Conservation (phyloP, 1,140 invertebrate species). For the Drosophila aff. region DNA sequence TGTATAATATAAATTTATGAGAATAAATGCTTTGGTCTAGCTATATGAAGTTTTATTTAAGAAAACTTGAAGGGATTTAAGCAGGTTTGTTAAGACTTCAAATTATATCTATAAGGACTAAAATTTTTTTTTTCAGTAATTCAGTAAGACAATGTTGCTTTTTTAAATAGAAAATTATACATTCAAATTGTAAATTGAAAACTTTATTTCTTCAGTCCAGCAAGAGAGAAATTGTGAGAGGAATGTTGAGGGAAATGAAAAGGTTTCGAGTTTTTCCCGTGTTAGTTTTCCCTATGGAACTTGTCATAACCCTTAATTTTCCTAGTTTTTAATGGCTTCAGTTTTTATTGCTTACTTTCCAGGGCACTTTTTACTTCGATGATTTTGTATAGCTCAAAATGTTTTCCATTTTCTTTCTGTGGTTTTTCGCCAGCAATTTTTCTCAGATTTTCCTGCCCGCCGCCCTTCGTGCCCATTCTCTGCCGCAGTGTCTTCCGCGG, state of each 20-base stretch:
- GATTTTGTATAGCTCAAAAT: background rate
- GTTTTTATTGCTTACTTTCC: conserved; percentile 2
- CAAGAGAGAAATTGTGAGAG: background rate
- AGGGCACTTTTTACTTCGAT: conserved; percentile 19
- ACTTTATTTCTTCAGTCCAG: background rate
- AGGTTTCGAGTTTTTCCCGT: background rate
- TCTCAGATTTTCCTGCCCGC: conserved; percentile 23
- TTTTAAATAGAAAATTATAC: background rate
- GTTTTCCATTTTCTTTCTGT: conserved; percentile 28
- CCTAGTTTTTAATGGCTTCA: background rate
- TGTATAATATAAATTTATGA: too few species aligned
- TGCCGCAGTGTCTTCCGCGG: conserved; percentile 26
- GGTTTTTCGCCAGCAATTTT: conserved; percentile 43
- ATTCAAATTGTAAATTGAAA: background rate
- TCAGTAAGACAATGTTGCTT: background rate
- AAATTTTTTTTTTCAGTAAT: background rate
- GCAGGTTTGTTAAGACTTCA: too few species aligned
- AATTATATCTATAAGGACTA: too few species aligned
- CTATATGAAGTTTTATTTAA: too few species aligned
- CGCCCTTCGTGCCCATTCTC: background rate
- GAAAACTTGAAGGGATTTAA: too few species aligned
- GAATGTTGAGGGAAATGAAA: background rate
- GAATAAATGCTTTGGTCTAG: too few species aligned
- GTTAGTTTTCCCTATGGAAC: background rate
- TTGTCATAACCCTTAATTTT: background rate